Base-by-base conservation (phyloP, 2,888 invertebrate genomes). In the Synanthedon tipuliformis region DNA sequence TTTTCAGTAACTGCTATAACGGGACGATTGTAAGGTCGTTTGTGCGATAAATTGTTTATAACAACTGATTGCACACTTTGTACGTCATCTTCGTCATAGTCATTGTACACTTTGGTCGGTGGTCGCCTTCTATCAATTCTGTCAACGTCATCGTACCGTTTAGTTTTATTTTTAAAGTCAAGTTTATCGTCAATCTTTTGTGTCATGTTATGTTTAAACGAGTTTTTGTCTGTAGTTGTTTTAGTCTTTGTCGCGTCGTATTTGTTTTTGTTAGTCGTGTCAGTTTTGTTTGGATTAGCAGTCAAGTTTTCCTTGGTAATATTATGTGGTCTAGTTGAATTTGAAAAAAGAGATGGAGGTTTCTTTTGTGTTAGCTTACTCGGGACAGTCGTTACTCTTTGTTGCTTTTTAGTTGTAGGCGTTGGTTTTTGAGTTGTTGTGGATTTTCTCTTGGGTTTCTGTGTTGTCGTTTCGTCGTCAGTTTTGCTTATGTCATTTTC, bases 101-200 rank as follows among this genome's bases (percentile, higher is more conserved):
- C 83, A 53, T 70, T 63, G 52, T 66, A 61, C 56, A 66, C 66
- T 56, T 71, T 69, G 8, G 69, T 70, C 16, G 75, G 51, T 16
- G n/a, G 73, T 61, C 71, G 68, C 18, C 69, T 55, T 48, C 56
- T 52, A 53, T 63, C 59, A 27, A 59, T 69, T 70, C 81, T 64
- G 53, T 73, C 66, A 54, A 65, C 59, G 61, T 84, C 74, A 18
- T 76, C 80, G 53, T 71, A 80, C 12, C 85, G 78, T 77, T 69
- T 70, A 56, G 71, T 83, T 70, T 87, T 87, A 56, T 86, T 82
- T 65, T 74, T 84, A 64, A 90, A 81, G 81, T 90, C 90, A 53
- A 91, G 81, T 87, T 91, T 91, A 71, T 90, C 90, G 61, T 88
- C 89, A 50, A 90, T 85, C 56, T 75, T 79, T 55, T 72, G 71